Percentiles rank a stretch among this genome's conserved stretches.
These are phyloP conservation scores for Halictus ligatus DNA, from an alignment of 2,888 invertebrate genomes.

Conservation along the genomic window DNA sequence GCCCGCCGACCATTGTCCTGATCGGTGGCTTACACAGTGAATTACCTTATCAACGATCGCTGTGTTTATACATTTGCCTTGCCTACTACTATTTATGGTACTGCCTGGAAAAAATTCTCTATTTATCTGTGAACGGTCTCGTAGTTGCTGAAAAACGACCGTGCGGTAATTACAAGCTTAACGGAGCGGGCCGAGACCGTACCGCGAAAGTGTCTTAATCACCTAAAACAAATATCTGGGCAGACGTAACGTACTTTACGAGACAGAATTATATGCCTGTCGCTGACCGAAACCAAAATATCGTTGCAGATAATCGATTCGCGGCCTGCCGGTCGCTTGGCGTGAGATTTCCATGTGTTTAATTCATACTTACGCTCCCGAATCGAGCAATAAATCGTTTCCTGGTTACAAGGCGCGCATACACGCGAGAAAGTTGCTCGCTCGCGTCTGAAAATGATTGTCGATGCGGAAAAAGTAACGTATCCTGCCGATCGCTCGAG, in stretches of 20 bases:
- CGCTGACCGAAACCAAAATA: background rate
- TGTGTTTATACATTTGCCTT: background rate
- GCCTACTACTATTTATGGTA: background rate
- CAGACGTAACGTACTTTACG: background rate
- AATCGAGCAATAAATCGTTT: conserved; percentile 34
- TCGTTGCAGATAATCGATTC: conserved; percentile 15
- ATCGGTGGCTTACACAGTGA: no score
- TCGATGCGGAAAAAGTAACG: conserved; percentile 17
- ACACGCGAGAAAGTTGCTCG: conserved; percentile 22
- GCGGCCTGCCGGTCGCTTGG: background rate
- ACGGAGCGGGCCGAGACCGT: background rate
- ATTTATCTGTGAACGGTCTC: background rate
- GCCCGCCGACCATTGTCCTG: background rate
- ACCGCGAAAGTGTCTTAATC: background rate
- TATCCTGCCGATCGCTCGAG: background rate
- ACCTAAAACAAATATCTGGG: background rate
- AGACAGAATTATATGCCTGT: background rate
- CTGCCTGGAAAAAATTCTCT: background rate
- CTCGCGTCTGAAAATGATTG: background rate
- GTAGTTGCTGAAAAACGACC: background rate
- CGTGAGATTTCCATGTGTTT: conserved; percentile 16
- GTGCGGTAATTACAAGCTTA: background rate
- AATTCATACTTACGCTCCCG: conserved; percentile 5
- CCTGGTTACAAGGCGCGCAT: conserved; percentile 1
- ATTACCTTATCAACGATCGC: no score